Evolutionary conservation across 2,113 vertebrate species (phyloP).

Genomic region (Trachemys scripta): DNA sequence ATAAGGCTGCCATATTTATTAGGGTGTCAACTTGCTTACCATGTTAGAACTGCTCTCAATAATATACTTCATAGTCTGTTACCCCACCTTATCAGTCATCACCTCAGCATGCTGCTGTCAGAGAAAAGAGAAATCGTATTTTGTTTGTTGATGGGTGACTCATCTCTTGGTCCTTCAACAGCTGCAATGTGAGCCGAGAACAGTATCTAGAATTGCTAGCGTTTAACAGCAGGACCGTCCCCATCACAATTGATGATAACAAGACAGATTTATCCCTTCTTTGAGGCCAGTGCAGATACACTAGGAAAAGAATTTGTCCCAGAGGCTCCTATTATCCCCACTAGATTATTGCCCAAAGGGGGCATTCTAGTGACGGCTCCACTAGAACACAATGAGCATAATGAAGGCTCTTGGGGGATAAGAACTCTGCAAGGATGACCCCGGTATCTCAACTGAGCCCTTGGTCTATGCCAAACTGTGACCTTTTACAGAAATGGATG

Average conservation of each 20-base stretch:
- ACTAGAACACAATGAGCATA: neutral
- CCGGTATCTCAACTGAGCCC: too few relatives aligned
- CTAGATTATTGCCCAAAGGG: neutral
- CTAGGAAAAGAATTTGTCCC: neutral
- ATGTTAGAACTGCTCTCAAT: neutral
- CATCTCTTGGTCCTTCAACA: neutral
- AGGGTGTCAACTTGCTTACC: conserved; percentile 5
- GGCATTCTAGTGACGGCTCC: neutral
- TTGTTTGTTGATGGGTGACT: neutral
- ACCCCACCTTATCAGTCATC: neutral
- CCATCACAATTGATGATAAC: neutral
- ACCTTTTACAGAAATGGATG: too few relatives aligned
- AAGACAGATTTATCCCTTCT: conserved; percentile 8
- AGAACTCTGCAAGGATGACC: neutral
- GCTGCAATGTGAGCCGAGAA: neutral
- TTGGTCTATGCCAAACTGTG: too few relatives aligned
- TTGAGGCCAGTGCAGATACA: neutral
- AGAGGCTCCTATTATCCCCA: neutral
- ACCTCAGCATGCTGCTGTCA: neutral
- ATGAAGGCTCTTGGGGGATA: too few relatives aligned
- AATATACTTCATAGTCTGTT: fast-evolving
- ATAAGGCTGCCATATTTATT: conserved; percentile 13
- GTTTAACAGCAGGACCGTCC: neutral
- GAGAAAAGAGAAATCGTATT: neutral
- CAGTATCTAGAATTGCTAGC: neutral